A percentile compares a stretch with the other conserved stretches of the same genome.
Conservation (phyloP, 2,888 invertebrate genomes). For the Amorpha juglandis region DNA sequence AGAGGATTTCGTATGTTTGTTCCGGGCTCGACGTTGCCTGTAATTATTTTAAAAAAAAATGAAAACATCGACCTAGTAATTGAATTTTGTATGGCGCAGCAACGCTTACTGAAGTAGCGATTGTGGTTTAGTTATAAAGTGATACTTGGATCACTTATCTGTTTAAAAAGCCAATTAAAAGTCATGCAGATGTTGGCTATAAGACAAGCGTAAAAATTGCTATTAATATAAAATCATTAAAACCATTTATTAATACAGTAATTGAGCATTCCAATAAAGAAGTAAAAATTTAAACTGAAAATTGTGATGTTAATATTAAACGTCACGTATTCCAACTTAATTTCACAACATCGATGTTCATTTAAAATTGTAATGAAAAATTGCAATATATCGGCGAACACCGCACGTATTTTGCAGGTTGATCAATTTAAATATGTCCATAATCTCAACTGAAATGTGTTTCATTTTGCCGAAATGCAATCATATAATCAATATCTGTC, state of each 20-base stretch:
- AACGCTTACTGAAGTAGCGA: not conserved
- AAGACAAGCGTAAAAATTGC: not conserved
- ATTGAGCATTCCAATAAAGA: not conserved
- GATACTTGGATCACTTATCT: too few relatives aligned
- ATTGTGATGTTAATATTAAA: not conserved
- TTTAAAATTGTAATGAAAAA: slow-evolving; percentile 20
- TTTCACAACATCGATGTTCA: not conserved
- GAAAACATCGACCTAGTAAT: not conserved
- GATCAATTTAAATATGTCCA: slow-evolving; percentile 19
- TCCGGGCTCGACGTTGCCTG: slow-evolving; percentile 34
- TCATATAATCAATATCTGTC: slow-evolving; percentile 23
- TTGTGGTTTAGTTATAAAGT: too few relatives aligned
- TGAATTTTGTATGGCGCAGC: not conserved
- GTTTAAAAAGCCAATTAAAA: not conserved
- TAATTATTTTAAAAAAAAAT: slow-evolving; percentile 6
- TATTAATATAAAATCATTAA: not conserved
- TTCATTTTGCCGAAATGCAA: slow-evolving; percentile 20
- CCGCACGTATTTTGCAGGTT: not conserved
- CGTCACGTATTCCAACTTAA: not conserved
- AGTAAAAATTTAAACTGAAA: not conserved
- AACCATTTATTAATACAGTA: too few relatives aligned
- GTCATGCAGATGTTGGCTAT: not conserved
- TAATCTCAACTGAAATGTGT: slow-evolving; percentile 19
- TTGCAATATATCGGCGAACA: slow-evolving; percentile 9
- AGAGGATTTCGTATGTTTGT: slow-evolving; percentile 31